Conservation (phyloP, 2,797 vertebrate genomes). For the Chloroceryle inda region DNA sequence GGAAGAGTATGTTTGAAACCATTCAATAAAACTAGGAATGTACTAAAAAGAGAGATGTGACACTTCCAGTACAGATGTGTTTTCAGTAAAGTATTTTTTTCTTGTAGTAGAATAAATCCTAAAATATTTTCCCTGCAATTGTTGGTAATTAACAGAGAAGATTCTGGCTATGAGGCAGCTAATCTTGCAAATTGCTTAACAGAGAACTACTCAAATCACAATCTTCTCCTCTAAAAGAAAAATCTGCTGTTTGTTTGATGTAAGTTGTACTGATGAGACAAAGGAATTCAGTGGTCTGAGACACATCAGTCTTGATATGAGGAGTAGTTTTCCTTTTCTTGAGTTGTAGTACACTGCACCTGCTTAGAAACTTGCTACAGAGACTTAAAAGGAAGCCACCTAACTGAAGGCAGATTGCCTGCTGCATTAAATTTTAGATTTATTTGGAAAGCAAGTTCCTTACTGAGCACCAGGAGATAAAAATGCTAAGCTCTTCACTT, state of each 20-base stretch:
- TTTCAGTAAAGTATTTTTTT: not conserved
- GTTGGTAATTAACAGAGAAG: not conserved
- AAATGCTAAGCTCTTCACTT: not conserved
- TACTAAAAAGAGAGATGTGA: not conserved
- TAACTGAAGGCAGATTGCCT: not conserved
- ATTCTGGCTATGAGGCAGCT: not conserved
- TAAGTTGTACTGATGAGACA: not conserved
- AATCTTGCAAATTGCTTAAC: not conserved
- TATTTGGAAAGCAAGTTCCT: not conserved
- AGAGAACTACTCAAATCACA: not conserved
- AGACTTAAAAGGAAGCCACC: not conserved
- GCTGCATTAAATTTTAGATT: not conserved
- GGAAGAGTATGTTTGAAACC: not conserved
- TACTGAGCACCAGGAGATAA: not conserved
- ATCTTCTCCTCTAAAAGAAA: not conserved
- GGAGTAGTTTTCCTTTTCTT: not conserved
- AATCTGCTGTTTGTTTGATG: not conserved
- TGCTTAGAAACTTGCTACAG: not conserved
- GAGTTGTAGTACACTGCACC: not conserved
- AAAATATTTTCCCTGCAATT: rapidly evolving
- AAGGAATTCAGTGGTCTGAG: not conserved
- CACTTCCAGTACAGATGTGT: not conserved
- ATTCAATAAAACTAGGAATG: not conserved
- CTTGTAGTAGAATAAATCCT: not conserved
- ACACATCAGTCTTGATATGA: not conserved